Evolutionary conservation across 2,113 vertebrate genomes (phyloP), one percentile per base, ranked within the genome.

Genomic region (Tauraco erythrolophus): DNA sequence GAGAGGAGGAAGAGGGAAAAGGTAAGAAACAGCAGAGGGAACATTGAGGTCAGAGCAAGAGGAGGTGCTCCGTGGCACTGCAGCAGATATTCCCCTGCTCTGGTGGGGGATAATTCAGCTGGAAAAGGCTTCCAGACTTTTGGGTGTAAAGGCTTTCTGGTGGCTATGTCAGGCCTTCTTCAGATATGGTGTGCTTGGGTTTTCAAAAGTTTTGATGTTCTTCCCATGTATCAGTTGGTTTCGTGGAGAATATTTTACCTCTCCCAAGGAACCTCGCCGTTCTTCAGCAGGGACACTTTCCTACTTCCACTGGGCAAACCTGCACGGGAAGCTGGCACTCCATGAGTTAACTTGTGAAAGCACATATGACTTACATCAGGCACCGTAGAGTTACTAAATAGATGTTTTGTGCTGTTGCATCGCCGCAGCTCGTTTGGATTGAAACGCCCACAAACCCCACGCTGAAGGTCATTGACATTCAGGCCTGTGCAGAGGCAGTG

Each of bases 381-480:
- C 45, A 1, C 5, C 37, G 66, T 33, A 2, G 12, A 24, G 5
- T 24, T n/a, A 13, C 64, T 46, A 5, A 45, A n/a, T 22, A 46
- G 10, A 33, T 53, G 7, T 4, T 51, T 37, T 53, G 7, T 65
- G 46, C 54, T 87, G 51, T 56, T 94, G 81, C 77, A 66, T 88
- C 91, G 5, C 85, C 97, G 66, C 89, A 99, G 99, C 98, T 99
- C 58, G 97, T 99, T 60, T 99, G 99, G 99, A 88, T 99, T 6
- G 99, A 99, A 96, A 99, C 98, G 0, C 99, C 99, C 69, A 99
- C 99, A 45, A 99, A 99, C 95, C 99, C 99, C 31, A 98, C 4
- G 0, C 96, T 99, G 98, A 99, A 99, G 96, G 98, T 99, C 4
- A 97, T 98, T 11, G 99, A 99, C 97, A 99, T 99, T 48, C 85